Evolutionary conservation across 2,888 invertebrate genomes (phyloP), one percentile per base, ranked within the genome.

Genomic region (Tetrapedia diversipes): DNA sequence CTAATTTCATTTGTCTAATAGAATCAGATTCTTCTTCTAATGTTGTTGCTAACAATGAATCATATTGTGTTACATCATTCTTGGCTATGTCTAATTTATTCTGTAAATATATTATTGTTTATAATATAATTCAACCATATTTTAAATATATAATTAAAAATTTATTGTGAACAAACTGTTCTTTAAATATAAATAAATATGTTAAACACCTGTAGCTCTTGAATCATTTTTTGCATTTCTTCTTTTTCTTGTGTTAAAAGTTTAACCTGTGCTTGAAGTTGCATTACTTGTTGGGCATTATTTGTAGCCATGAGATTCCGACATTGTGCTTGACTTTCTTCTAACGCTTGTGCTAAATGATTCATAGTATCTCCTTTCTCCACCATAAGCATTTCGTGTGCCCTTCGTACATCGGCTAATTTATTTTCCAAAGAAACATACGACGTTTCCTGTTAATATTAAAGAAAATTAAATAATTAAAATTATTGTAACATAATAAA

Each of bases 291-390:
- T 61, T 94, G 94, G 22, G 88, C 92, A 0, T 92, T 92, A 8
- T 94, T 89, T 19, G 84, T 92, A 19, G 93, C 88, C 82, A 91
- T 93, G 60, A 93, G 79, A 74, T 92, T 92, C 10, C 92, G 90
- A 79, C 91, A 93, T 47, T 92, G 92, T 8, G 90, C 82, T 81
- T 95, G 95, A 0, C 95, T 94, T 7, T 94, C 93, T 77, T 94
- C 94, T 56, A 95, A 83, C 27, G 94, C 94, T 27, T 92, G 91
- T 0, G 93, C 94, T n/a, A 95, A 84, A 53, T 94, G 92, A 89
- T 95, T 95, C 72, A 95, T 94, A 19, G 94, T 94, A 0, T 93
- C 92, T 0, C 94, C 93, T 79, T 95, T 95, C 49, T 95, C 95
- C 56, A 94, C 92, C 51, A 95, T 86, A 77, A 95, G 91, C 4